Evolutionary conservation across 2,113 vertebrate species (phyloP).

Genomic region (Tamias sibiricus): DNA sequence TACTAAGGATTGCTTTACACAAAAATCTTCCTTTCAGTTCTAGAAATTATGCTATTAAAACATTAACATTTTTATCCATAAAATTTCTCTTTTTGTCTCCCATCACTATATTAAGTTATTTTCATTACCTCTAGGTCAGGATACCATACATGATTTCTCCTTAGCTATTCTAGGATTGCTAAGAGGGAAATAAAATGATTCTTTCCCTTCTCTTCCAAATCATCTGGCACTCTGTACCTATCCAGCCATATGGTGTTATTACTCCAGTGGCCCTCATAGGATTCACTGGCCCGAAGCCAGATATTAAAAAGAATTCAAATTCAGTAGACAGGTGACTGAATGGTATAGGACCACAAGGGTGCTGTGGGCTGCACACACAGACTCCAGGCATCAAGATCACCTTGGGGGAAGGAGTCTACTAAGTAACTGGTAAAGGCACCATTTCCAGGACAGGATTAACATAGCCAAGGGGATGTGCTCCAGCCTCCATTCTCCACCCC

Average conservation of each 20-base stretch:
- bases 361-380: not conserved
- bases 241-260: not conserved
- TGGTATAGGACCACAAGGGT: not conserved
- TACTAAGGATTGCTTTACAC: slow-evolving; percentile 7
- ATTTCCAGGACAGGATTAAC: not conserved
- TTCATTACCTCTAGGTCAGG: not conserved
- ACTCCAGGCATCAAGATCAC: not conserved
- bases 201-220: not conserved
- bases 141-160: not conserved
- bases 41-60: slow-evolving; percentile 8
- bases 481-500: not conserved
- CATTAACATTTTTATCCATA: not conserved
- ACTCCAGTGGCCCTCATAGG: not conserved
- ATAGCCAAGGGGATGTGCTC: not conserved
- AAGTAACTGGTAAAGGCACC: not conserved
- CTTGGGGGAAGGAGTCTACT: not conserved
- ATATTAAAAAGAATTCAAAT: not conserved
- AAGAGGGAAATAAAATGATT: not conserved
- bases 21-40: slow-evolving; percentile 24
- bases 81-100: not conserved
- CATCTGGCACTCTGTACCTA: not conserved
- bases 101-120: not conserved
- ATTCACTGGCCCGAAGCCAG: not conserved
- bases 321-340: not conserved
- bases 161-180: not conserved